A percentile compares a stretch with the other conserved stretches of the same genome.
These are phyloP conservation scores for Anoplopoma fimbria DNA, from an alignment of 2,113 vertebrate genomes.

Conservation along the genomic window DNA sequence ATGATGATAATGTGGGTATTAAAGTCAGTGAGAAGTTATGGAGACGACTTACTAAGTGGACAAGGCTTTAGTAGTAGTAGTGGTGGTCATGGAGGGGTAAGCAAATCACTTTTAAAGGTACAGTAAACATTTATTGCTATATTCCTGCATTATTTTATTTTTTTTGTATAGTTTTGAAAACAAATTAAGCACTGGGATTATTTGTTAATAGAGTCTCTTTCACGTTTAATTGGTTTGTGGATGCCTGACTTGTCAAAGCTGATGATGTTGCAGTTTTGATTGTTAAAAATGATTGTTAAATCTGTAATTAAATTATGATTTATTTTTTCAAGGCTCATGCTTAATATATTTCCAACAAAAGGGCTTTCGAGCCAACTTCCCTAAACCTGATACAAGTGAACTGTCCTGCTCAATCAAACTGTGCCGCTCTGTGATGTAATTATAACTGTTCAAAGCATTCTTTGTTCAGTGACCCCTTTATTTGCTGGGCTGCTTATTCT, in stretches of 20 bases:
- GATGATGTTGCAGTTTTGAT: conserved; percentile 30
- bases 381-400: conserved; percentile 72
- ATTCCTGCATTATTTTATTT: neutral
- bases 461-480: conserved; percentile 83
- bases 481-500: conserved; percentile 68
- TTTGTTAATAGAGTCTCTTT: neutral
- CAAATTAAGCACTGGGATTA: neutral
- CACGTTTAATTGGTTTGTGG: neutral
- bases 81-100: neutral
- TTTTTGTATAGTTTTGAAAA: neutral
- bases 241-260: conserved; percentile 3
- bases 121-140: neutral
- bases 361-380: conserved; percentile 32
- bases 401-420: conserved; percentile 70
- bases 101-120: neutral
- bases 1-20: conserved; percentile 48
- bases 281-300: conserved; percentile 38
- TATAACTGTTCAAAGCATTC: conserved; percentile 84
- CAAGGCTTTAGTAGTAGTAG: neutral
- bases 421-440: conserved; percentile 75
- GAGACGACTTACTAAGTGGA: neutral
- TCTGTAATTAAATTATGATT: conserved; percentile 40
- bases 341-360: conserved; percentile 40
- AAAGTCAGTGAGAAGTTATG: conserved; percentile 29
- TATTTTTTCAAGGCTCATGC: conserved; percentile 44